A percentile compares a stretch with the other conserved stretches of the same genome.
phyloP scores from a whole-genome alignment of 2,113 vertebrate species.

The Apistogramma diplotaenia region DNA sequence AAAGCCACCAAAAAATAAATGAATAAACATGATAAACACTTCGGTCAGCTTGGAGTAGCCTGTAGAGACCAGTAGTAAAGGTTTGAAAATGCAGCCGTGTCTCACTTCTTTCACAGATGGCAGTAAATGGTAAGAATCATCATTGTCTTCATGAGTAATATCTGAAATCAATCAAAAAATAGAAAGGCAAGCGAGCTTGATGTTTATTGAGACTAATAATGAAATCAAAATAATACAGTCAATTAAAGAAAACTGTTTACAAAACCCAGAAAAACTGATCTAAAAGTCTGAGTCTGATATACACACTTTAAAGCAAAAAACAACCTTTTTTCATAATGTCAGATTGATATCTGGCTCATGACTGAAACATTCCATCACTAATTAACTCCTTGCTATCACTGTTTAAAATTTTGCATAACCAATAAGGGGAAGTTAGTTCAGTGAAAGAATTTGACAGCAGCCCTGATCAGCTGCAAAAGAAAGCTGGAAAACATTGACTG shows the following conservation, averaged over 20 bases:
- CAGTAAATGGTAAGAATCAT: too few species aligned
- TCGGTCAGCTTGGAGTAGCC: neutral
- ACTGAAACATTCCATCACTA: neutral
- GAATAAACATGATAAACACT: neutral
- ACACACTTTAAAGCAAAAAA: too few species aligned
- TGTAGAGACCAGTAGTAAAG: neutral
- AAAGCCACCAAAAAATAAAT: neutral
- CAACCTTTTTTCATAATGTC: too few species aligned
- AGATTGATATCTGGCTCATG: neutral
- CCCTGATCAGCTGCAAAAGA: neutral
- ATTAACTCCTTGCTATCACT: neutral
- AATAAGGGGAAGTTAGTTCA: neutral
- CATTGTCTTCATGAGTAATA: too few species aligned
- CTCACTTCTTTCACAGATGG: too few species aligned
- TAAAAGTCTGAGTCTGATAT: too few species aligned
- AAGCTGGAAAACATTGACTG: slow-evolving; percentile 2
- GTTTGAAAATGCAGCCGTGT: neutral
- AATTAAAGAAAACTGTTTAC: too few species aligned
- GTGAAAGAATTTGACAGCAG: neutral
- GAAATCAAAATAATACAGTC: neutral
- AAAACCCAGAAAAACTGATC: too few species aligned
- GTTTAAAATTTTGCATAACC: neutral
- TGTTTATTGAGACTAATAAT: neutral
- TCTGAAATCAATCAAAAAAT: neutral
- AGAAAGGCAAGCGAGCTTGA: neutral